phyloP scores from a whole-genome alignment of 2,113 vertebrate species.

The Panthera leo region DNA sequence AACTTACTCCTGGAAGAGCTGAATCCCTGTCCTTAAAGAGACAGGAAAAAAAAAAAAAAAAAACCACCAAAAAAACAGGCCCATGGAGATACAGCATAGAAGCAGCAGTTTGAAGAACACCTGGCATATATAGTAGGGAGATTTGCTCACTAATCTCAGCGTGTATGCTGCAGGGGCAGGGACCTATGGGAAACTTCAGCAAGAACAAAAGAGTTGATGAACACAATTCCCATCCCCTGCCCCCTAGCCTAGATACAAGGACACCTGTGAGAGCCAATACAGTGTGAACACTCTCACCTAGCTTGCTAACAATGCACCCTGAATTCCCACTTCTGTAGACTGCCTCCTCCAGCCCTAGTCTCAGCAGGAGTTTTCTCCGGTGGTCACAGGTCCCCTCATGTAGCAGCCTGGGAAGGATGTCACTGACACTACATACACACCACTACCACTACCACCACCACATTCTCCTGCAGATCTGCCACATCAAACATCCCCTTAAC shows the following conservation, averaged over 20 bases:
- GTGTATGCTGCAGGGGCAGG: neutral
- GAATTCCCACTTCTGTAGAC: neutral
- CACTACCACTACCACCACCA: neutral
- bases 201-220: neutral
- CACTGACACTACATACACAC: too few species aligned
- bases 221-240: neutral
- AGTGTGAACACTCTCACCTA: neutral
- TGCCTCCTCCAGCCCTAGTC: neutral
- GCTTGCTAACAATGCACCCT: neutral
- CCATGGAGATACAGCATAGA: neutral
- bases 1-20: neutral
- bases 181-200: neutral
- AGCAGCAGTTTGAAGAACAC: neutral
- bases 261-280: neutral
- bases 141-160: neutral
- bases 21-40: neutral
- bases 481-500: neutral
- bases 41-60: neutral
- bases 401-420: neutral
- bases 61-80: neutral
- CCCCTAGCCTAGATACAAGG: neutral
- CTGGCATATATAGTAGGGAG: neutral
- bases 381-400: neutral
- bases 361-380: neutral
- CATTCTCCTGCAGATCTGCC: neutral